A percentile compares a stretch with the other conserved stretches of the same genome.
These are phyloP conservation scores for Rallus crepitans DNA, from an alignment of 2,797 vertebrate genomes.

Conservation along the genomic window DNA sequence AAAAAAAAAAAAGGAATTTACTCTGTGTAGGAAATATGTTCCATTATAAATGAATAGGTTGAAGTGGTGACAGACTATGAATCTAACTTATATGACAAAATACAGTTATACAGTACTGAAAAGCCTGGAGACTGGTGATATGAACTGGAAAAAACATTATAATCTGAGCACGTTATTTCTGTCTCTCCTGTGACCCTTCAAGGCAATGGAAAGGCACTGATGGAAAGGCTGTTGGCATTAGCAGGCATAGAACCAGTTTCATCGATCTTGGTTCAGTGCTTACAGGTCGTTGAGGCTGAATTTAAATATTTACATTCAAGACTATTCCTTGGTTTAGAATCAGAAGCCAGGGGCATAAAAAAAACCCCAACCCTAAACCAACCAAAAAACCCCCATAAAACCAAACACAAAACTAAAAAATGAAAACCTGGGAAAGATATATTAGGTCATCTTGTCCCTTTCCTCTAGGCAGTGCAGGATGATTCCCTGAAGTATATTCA, in stretches of 20 bases:
- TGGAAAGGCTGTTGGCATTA: conserved; percentile 49
- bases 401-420: not conserved
- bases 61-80: conserved; percentile 21
- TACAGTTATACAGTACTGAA: not conserved
- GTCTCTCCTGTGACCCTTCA: conserved; percentile 35
- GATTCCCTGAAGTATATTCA: conserved; percentile 1
- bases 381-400: not conserved
- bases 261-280: not conserved
- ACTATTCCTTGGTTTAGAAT: not conserved
- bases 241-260: not conserved
- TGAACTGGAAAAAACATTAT: conserved; percentile 59
- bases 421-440: conserved; percentile 1
- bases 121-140: not conserved
- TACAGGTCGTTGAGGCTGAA: not conserved
- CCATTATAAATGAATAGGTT: not conserved
- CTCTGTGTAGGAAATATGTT: not conserved
- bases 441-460: not conserved
- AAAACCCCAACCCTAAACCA: accelerated
- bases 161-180: conserved; percentile 8
- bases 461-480: not conserved
- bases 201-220: conserved; percentile 39
- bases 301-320: not conserved
- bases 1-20: conserved; percentile 58
- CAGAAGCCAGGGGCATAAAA: not conserved
- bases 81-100: conserved; percentile 4